Evolutionary conservation across 1,140 invertebrate species (phyloP).

Genomic region (Drosophila varians): DNA sequence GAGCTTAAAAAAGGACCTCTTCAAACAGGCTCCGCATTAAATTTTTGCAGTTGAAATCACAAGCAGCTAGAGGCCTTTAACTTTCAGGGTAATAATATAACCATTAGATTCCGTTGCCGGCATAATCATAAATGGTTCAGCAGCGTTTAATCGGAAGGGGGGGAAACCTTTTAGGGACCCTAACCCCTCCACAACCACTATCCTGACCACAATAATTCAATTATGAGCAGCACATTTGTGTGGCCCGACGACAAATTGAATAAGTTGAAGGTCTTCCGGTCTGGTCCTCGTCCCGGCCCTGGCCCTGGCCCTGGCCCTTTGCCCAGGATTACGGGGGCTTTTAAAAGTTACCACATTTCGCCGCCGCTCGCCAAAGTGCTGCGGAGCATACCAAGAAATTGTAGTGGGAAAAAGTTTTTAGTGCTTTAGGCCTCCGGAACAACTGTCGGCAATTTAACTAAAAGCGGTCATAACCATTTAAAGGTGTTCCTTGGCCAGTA

Average conservation of each 20-base stretch:
- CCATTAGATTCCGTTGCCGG: neutral
- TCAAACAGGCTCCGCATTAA: too few relatives aligned
- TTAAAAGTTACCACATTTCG: constrained; percentile 33
- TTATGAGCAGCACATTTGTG: constrained; percentile 49
- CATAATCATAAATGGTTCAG: constrained; percentile 28
- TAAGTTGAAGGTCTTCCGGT: constrained; percentile 56
- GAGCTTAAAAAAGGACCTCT: too few relatives aligned
- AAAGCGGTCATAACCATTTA: constrained; percentile 70
- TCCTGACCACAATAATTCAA: constrained; percentile 46
- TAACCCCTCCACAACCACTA: constrained; percentile 9
- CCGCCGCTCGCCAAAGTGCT: constrained; percentile 36
- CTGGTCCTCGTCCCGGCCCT: too few relatives aligned
- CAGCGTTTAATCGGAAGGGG: neutral
- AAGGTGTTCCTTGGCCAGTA: constrained; percentile 50
- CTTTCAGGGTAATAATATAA: neutral
- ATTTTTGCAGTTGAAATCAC: neutral
- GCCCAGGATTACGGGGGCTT: constrained; percentile 44
- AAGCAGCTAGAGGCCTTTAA: neutral
- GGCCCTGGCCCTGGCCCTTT: neutral
- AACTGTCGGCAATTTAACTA: constrained; percentile 67
- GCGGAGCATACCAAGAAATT: constrained; percentile 58
- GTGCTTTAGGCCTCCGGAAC: constrained; percentile 44
- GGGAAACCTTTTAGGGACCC: constrained; percentile 21
- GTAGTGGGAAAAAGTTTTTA: constrained; percentile 57
- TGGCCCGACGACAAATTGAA: constrained; percentile 56